These are phyloP conservation scores for Pseudopleuronectes americanus DNA, from an alignment of 2,797 vertebrate species.

Conservation along the genomic window DNA sequence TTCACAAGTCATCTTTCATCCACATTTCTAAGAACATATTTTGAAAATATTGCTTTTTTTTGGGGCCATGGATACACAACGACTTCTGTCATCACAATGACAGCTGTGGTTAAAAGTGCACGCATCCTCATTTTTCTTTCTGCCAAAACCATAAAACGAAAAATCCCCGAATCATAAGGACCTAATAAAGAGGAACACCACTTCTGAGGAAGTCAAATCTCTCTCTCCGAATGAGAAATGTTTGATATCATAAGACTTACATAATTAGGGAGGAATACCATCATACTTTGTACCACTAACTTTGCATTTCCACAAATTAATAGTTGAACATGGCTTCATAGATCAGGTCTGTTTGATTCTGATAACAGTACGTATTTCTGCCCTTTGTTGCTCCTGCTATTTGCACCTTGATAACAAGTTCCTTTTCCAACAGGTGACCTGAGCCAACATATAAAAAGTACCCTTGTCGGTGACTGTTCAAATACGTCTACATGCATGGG, in stretches of 20 bases:
- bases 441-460: constrained; percentile 13
- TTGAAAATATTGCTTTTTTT: constrained; percentile 10
- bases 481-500: constrained; percentile 42
- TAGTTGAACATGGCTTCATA: neutral
- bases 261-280: constrained; percentile 28
- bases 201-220: constrained; percentile 56
- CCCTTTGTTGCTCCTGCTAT: neutral
- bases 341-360: neutral
- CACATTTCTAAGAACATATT: neutral
- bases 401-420: neutral
- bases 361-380: neutral
- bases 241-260: constrained; percentile 23
- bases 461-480: constrained; percentile 10
- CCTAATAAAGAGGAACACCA: constrained; percentile 34
- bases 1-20: constrained; percentile 12
- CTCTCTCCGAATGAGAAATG: constrained; percentile 23
- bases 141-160: constrained; percentile 40
- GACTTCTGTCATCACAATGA: constrained; percentile 13
- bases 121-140: constrained; percentile 65
- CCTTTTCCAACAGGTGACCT: constrained; percentile 23
- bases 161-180: constrained; percentile 49
- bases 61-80: constrained; percentile 1
- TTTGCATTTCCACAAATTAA: neutral
- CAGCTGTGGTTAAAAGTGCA: constrained; percentile 12
- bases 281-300: neutral